These are phyloP conservation scores for Microplitis mediator DNA, from an alignment of 1,140 invertebrate genomes.

Conservation along the genomic window DNA sequence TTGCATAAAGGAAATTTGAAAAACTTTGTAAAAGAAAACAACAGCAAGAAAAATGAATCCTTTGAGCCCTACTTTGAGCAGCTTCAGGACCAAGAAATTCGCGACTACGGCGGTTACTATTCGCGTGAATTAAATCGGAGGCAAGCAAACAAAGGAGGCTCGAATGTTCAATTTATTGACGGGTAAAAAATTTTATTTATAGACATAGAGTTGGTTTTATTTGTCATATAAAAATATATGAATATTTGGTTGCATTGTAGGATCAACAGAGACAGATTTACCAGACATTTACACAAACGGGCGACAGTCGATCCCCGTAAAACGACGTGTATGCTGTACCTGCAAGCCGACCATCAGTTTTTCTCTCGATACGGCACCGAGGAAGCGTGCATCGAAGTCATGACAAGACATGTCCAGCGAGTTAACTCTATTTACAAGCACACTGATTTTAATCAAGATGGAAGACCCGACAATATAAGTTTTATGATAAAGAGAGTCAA, in stretches of 20 bases:
- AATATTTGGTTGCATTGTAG: conserved; percentile 28
- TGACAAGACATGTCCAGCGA: conserved; percentile 91
- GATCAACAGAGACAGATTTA: conserved; percentile 50
- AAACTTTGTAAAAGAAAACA: conserved; percentile 43
- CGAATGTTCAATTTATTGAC: conserved; percentile 33
- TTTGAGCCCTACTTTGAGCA: conserved; percentile 54
- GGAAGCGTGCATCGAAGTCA: conserved; percentile 93
- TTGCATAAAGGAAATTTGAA: conserved; percentile 45
- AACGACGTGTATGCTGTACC: conserved; percentile 88
- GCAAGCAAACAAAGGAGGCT: conserved; percentile 32
- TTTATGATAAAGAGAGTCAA: conserved; percentile 97
- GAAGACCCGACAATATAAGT: conserved; percentile 88
- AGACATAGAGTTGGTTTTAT: too few species aligned
- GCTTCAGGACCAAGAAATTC: conserved; percentile 51
- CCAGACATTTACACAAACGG: conserved; percentile 71
- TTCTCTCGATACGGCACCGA: conserved; percentile 90
- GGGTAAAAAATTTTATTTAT: conserved; percentile 27
- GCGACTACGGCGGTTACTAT: conserved; percentile 51
- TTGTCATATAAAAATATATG: too few species aligned
- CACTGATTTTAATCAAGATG: conserved; percentile 93
- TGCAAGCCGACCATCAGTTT: conserved; percentile 94
- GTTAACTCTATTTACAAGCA: conserved; percentile 91
- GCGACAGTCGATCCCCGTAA: conserved; percentile 78
- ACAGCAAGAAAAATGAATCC: conserved; percentile 40
- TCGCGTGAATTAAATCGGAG: conserved; percentile 45